Percentiles rank a stretch among this genome's conserved stretches.
Evolutionary conservation across 1,140 invertebrate species (phyloP).

Genomic region (Anastrepha obliqua): DNA sequence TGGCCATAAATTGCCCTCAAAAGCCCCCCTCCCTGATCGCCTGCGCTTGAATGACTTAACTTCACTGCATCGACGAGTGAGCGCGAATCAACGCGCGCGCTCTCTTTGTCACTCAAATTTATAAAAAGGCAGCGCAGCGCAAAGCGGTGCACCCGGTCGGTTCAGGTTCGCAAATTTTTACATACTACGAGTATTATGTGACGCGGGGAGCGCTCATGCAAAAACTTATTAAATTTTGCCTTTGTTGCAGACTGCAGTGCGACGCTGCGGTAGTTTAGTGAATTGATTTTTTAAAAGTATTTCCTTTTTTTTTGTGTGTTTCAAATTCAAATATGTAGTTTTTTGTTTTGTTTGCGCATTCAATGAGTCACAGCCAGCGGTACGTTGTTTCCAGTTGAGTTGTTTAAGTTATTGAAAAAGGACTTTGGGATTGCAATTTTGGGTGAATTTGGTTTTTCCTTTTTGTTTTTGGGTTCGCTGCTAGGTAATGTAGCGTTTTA

Average conservation of each 20-base stretch:
- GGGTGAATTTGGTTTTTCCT: neutral
- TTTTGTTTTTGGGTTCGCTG: neutral
- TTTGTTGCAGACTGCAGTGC: conserved; percentile 24
- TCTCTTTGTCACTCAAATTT: conserved; percentile 34
- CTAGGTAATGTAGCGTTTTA: neutral
- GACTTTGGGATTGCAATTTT: neutral
- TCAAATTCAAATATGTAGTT: no score
- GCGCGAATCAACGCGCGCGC: neutral
- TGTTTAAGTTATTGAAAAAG: conserved; percentile 32
- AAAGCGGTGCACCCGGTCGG: neutral
- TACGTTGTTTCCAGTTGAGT: neutral
- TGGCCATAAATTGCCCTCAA: conserved; percentile 41
- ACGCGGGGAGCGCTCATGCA: conserved; percentile 29
- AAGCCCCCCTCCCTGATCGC: neutral
- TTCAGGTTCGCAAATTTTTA: conserved; percentile 23
- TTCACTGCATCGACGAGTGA: neutral
- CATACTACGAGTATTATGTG: conserved; percentile 16
- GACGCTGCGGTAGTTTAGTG: conserved; percentile 6
- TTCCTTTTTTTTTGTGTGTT: neutral
- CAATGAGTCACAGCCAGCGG: conserved; percentile 45
- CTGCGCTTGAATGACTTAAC: neutral
- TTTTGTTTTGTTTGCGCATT: neutral
- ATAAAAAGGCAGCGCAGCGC: neutral
- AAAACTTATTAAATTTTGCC: conserved; percentile 45
- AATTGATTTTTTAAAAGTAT: conserved; percentile 12